Evolutionary conservation across 1,140 invertebrate species (phyloP).

Genomic region (Aphaenogaster floridana): DNA sequence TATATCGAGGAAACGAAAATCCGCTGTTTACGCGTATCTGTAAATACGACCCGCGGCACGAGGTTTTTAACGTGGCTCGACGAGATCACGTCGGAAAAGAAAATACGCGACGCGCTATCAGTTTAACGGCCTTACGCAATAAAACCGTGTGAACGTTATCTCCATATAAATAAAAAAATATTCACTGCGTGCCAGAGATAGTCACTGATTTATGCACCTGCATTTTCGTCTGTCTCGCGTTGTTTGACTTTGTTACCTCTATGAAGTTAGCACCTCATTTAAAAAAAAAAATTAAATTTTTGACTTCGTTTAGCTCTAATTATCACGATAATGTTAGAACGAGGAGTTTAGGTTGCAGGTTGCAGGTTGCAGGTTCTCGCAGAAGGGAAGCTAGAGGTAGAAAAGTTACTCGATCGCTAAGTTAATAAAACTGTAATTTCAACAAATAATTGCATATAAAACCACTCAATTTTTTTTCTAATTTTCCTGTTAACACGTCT

Average conservation of each 20-base stretch:
- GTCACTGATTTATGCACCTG: background rate
- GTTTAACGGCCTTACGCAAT: background rate
- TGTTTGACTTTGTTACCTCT: background rate
- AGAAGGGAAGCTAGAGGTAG: background rate
- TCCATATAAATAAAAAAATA: background rate
- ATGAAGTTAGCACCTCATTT: too few species aligned
- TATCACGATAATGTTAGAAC: conserved; percentile 21
- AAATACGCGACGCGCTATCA: background rate
- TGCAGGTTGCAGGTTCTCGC: background rate
- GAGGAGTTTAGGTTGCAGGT: background rate
- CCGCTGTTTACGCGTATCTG: background rate
- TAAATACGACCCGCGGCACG: conserved; percentile 1
- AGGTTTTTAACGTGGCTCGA: background rate
- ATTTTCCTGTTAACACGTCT: background rate
- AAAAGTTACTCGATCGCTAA: background rate
- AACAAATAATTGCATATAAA: background rate
- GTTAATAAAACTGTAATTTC: conserved; percentile 21
- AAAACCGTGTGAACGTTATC: background rate
- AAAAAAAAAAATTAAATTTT: too few species aligned
- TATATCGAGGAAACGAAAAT: background rate
- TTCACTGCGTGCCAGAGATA: background rate
- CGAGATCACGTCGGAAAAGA: background rate
- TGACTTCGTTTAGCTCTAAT: background rate
- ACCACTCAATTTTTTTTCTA: background rate
- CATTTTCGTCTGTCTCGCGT: background rate